Conservation (phyloP, 1,140 invertebrate species). For the Cydia pomonella region DNA sequence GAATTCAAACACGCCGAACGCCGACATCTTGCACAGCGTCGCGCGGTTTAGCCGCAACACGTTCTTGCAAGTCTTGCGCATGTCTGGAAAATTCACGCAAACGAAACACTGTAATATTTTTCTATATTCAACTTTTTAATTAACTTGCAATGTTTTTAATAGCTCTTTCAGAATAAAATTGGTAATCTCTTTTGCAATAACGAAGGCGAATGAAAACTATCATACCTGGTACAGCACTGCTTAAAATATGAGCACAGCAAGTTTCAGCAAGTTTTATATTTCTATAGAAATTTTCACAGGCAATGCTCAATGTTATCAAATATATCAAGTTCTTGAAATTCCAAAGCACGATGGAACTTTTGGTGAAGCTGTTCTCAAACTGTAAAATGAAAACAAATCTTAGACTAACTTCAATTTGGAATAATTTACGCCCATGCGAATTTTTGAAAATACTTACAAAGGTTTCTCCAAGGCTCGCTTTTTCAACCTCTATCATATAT, state of each 20-base stretch:
- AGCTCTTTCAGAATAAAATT: no score
- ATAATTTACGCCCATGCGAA: no score
- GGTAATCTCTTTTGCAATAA: no score
- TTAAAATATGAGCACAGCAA: background rate
- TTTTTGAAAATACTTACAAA: background rate
- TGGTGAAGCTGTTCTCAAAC: background rate
- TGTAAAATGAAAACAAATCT: background rate
- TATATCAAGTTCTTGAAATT: background rate
- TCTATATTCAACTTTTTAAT: no score
- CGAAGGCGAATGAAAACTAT: no score
- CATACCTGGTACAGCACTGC: background rate
- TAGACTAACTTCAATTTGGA: no score
- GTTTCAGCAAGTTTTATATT: background rate
- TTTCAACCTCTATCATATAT: background rate
- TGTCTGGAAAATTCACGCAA: background rate
- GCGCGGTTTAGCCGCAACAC: background rate
- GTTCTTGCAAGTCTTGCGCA: conserved; percentile 11
- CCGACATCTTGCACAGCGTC: background rate
- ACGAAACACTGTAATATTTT: background rate
- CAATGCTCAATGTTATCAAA: background rate
- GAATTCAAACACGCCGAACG: background rate
- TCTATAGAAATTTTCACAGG: conserved; percentile 5
- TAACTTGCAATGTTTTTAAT: no score
- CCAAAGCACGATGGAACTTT: background rate
- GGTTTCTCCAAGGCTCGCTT: background rate